A percentile compares a stretch with the other conserved stretches of the same genome.
Conservation (phyloP, 2,113 vertebrate species). For the Dipodomys stephensi region DNA sequence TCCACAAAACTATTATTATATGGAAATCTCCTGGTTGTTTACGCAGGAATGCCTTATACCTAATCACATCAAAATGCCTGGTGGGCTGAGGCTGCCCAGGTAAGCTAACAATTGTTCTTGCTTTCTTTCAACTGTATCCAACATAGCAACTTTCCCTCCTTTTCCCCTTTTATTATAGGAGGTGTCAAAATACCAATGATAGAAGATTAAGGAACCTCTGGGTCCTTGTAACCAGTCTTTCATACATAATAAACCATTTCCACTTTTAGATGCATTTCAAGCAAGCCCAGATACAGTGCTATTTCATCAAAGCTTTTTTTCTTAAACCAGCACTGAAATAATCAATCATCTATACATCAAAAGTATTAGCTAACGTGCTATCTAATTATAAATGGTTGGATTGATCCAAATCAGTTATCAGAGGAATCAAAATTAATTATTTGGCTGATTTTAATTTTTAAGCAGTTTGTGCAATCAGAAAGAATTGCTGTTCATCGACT, state of each 20-base stretch:
- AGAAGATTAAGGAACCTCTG: not conserved
- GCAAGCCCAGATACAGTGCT: not conserved
- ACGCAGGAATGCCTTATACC: not conserved
- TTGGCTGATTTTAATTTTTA: slow-evolving; percentile 33
- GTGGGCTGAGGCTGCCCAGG: not conserved
- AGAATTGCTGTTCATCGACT: not conserved
- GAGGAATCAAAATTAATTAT: slow-evolving; percentile 27
- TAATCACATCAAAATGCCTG: not conserved
- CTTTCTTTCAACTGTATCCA: slow-evolving; percentile 25
- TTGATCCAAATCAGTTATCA: not conserved
- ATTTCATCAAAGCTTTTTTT: slow-evolving; percentile 28
- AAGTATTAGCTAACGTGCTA: not conserved
- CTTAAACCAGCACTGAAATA: slow-evolving; percentile 26
- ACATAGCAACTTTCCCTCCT: not conserved
- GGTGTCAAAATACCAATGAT: not conserved
- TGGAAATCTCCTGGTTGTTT: not conserved
- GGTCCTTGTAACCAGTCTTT: not conserved
- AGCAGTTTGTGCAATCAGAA: slow-evolving; percentile 13
- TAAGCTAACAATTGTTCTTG: slow-evolving; percentile 2
- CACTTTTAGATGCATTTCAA: not conserved
- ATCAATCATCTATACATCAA: slow-evolving; percentile 26
- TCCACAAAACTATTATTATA: not conserved
- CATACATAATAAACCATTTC: not conserved
- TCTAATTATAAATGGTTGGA: not conserved
- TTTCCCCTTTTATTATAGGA: not conserved